A percentile compares a stretch with the other conserved stretches of the same genome.
These are phyloP conservation scores for Hypselothyrea guttata DNA, from an alignment of 2,888 invertebrate species.

Conservation along the genomic window DNA sequence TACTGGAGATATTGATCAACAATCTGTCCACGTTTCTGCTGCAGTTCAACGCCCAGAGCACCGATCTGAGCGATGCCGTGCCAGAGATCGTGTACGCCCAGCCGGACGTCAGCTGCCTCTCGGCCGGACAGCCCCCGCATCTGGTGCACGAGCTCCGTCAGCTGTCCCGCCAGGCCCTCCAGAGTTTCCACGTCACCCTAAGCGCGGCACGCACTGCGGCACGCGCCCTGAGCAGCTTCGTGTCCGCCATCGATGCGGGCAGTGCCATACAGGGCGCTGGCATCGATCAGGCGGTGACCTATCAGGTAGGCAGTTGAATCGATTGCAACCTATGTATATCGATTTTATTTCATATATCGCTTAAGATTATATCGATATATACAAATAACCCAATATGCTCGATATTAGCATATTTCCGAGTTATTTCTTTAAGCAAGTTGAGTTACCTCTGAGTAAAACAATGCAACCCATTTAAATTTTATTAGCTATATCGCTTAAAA, in stretches of 20 bases:
- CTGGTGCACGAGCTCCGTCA: slow-evolving; percentile 56
- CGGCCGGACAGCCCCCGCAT: slow-evolving; percentile 56
- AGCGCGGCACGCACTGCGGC: slow-evolving; percentile 79
- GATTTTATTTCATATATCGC: too few species aligned
- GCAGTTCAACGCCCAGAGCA: slow-evolving; percentile 77
- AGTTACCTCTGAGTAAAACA: too few species aligned
- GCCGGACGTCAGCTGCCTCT: slow-evolving; percentile 70
- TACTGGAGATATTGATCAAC: slow-evolving; percentile 79
- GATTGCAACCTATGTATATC: too few species aligned
- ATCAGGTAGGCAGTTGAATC: too few species aligned
- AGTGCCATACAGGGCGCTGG: slow-evolving; percentile 78
- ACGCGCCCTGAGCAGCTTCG: slow-evolving; percentile 76
- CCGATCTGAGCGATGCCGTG: slow-evolving; percentile 48
- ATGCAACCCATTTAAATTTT: too few species aligned
- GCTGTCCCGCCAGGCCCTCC: slow-evolving; percentile 66
- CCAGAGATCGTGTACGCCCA: slow-evolving; percentile 67
- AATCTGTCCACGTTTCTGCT: slow-evolving; percentile 75
- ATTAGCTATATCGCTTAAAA: too few species aligned
- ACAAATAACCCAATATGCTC: too few species aligned
- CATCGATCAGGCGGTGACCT: slow-evolving; percentile 75
- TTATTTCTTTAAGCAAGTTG: too few species aligned
- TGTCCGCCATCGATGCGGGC: slow-evolving; percentile 75
- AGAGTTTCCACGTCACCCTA: slow-evolving; percentile 78
- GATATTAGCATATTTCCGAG: too few species aligned
- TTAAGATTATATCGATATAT: too few species aligned